phyloP scores from a whole-genome alignment of 2,797 vertebrate species.

The Lacerta viridis region DNA sequence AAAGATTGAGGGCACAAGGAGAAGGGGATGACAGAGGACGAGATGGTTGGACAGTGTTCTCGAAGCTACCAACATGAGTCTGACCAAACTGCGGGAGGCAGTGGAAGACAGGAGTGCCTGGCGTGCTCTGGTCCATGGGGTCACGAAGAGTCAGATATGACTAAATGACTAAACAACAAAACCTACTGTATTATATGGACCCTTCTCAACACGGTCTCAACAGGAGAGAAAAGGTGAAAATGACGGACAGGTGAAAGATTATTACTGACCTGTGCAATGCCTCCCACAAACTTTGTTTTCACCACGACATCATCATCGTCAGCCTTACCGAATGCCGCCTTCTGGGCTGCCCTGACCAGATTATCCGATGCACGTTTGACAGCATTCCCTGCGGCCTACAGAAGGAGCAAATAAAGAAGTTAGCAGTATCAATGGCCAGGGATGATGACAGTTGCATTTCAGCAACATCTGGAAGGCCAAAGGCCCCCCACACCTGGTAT shows the following conservation, averaged over 20 bases:
- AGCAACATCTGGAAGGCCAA: background rate
- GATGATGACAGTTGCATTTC: too few species aligned
- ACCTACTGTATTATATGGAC: too few species aligned
- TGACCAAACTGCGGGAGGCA: too few species aligned
- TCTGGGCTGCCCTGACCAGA: constrained; percentile 95
- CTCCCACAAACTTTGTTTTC: constrained; percentile 98
- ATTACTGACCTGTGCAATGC: constrained; percentile 94
- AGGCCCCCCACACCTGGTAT: too few species aligned
- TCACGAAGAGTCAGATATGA: too few species aligned
- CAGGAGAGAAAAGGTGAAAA: background rate
- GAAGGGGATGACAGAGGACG: too few species aligned
- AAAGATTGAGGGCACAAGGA: too few species aligned
- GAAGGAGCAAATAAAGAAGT: constrained; percentile 26
- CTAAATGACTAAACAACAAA: too few species aligned
- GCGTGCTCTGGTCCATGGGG: too few species aligned
- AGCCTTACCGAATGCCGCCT: constrained; percentile 95
- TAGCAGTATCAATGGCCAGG: background rate
- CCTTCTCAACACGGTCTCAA: background rate
- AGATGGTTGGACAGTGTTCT: too few species aligned
- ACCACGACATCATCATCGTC: constrained; percentile 96
- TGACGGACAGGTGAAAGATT: background rate
- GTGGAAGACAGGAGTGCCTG: too few species aligned
- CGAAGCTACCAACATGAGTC: too few species aligned
- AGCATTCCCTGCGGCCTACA: constrained; percentile 94
- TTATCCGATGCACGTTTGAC: constrained; percentile 99